Base-by-base conservation (phyloP, 2,113 vertebrate species). In the Vulpes vulpes region DNA sequence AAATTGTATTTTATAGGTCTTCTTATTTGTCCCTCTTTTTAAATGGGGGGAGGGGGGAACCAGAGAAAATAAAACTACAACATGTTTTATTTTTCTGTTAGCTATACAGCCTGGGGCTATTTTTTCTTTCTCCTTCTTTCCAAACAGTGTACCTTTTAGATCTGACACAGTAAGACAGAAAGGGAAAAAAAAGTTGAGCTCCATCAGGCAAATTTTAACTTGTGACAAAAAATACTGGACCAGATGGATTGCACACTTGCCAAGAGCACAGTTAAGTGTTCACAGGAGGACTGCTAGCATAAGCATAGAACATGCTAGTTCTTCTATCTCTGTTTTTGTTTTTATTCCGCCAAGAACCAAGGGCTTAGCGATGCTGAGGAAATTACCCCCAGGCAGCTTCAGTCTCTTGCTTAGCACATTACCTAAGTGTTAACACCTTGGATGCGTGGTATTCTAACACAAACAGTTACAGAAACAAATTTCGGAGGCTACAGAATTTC, bases 1-100 rank as follows among this genome's bases (percentile, higher is more conserved):
- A 90, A 85, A 86, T 22, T 92, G 3, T 59, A 62, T 82, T 83
- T 79, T 51, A 51, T 16, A 14, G 38, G 60, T 51, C 82, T 14
- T 79, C 71, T 43, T 27, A 92, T 95, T 86, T 90, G 49, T 85
- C 17, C 71, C 94, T 73, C 32, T 64, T 96, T 95, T 80, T 79
- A 94, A 94, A 65, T 67, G 71, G 51, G 78, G 82, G 62, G 35
- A 2, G 89, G 91, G 69, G 83, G 89, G 38, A 4, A 74, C 22
- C 23, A 92, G 69, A 92, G 69, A 90, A 97, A 87, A 93, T 53
- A 85, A 87, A 95, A 92, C 69, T 35, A 76, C 53, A 71, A 65
- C 35, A 20, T 27, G 32, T 81, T 97, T 95, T 96, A 87, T 97
- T 96, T 96, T 79, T 92, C 43, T 79, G 38, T 88, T 91, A 93